A percentile compares a stretch with the other conserved stretches of the same genome.
phyloP scores from a whole-genome alignment of 2,888 invertebrate genomes.

The Phalera bucephala region DNA sequence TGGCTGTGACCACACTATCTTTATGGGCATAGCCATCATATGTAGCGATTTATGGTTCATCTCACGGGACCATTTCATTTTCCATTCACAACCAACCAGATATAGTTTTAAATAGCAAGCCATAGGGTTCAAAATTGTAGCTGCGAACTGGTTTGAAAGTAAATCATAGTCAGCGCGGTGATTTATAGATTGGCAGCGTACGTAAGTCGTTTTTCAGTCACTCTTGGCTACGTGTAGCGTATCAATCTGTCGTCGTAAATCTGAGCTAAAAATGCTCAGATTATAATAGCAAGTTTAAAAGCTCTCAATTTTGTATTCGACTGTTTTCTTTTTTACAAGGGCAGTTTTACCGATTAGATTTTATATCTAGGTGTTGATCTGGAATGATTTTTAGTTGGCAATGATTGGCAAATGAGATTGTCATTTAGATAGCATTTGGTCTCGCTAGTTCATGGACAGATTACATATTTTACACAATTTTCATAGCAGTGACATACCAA shows the following conservation, averaged over 20 bases:
- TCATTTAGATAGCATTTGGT: too few relatives aligned
- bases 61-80: slow-evolving; percentile 1
- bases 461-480: too few relatives aligned
- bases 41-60: background rate
- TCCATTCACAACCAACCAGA: background rate
- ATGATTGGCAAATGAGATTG: too few relatives aligned
- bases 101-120: background rate
- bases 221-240: background rate
- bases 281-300: too few relatives aligned
- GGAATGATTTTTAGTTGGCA: too few relatives aligned
- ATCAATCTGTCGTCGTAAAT: background rate
- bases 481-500: too few relatives aligned
- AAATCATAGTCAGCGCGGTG: background rate
- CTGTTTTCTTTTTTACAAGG: too few relatives aligned
- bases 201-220: background rate
- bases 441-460: too few relatives aligned
- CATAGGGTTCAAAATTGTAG: background rate
- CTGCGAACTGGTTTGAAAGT: background rate
- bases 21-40: background rate
- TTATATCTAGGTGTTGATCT: too few relatives aligned
- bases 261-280: too few relatives aligned
- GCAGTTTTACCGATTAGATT: too few relatives aligned
- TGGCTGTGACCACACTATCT: background rate
- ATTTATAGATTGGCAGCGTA: slow-evolving; percentile 1
- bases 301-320: too few relatives aligned